These are phyloP conservation scores for Lasioglossum lativentre DNA, from an alignment of 2,888 invertebrate genomes.

Conservation along the genomic window DNA sequence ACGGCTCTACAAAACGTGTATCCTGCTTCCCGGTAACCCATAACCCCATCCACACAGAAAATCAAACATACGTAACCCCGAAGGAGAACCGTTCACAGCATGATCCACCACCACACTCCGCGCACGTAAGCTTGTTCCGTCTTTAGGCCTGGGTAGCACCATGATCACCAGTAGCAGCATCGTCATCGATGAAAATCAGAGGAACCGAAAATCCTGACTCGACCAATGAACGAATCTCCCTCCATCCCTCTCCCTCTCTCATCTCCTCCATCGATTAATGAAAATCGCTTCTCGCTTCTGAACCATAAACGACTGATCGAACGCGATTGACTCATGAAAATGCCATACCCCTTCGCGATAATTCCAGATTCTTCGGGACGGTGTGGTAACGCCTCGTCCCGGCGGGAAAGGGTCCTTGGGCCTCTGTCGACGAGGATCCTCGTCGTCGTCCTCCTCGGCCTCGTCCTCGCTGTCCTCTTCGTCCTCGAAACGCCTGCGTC, in stretches of 20 bases:
- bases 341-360: conserved; percentile 81
- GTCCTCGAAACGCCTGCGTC: conserved; percentile 64
- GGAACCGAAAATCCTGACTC: conserved; percentile 17
- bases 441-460: conserved; percentile 63
- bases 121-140: conserved; percentile 20
- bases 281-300: conserved; percentile 71
- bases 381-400: conserved; percentile 66
- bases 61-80: conserved; percentile 14
- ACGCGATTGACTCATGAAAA: conserved; percentile 75
- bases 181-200: conserved; percentile 15
- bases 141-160: neutral
- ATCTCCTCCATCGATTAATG: conserved; percentile 72
- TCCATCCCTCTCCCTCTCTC: conserved; percentile 28
- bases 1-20: neutral
- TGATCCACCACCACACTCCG: conserved; percentile 48
- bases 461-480: conserved; percentile 70
- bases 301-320: conserved; percentile 70
- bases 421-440: conserved; percentile 47
- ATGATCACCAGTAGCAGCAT: conserved; percentile 10
- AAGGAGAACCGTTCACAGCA: conserved; percentile 46
- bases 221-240: conserved; percentile 18
- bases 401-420: conserved; percentile 56
- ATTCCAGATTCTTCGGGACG: conserved; percentile 78
- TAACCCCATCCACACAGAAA: neutral
- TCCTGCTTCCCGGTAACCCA: neutral